phyloP scores from a whole-genome alignment of 2,888 invertebrate species.

The Cephus runcator region DNA sequence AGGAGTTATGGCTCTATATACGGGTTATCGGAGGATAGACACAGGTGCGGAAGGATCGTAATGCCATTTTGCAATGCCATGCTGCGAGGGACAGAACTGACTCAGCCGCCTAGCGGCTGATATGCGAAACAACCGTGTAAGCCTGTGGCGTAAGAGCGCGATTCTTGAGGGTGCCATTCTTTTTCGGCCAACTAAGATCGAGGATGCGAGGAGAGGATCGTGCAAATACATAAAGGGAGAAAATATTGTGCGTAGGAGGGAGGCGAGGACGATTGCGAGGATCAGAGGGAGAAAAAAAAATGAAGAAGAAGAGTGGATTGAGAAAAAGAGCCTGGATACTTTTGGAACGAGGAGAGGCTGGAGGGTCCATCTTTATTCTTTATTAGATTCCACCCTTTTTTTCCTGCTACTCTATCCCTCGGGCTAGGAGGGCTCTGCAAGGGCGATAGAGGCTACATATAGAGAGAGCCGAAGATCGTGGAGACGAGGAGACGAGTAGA shows the following conservation, averaged over 20 bases:
- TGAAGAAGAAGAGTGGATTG: background rate
- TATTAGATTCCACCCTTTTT: slow-evolving; percentile 32
- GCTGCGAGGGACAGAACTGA: background rate
- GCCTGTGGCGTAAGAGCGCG: background rate
- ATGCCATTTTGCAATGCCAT: background rate
- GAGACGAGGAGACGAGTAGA: background rate
- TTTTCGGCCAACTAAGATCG: background rate
- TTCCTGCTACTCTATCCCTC: slow-evolving; percentile 6
- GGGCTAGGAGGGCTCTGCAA: background rate
- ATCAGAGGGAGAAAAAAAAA: background rate
- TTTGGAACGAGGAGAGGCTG: slow-evolving; percentile 17
- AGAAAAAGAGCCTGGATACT: slow-evolving; percentile 3
- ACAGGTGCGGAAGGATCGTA: slow-evolving; percentile 11
- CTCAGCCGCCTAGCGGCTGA: background rate
- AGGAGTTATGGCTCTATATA: slow-evolving; percentile 29
- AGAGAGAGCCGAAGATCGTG: background rate
- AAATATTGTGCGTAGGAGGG: background rate
- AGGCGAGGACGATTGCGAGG: background rate
- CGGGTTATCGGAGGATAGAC: slow-evolving; percentile 19
- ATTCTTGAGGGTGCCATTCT: background rate
- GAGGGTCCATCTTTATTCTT: slow-evolving; percentile 35
- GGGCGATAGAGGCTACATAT: background rate
- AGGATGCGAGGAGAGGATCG: background rate
- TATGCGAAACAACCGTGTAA: background rate
- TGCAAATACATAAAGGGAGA: background rate